Conservation (phyloP, 2,888 invertebrate species). For the Chouioia cunea region DNA sequence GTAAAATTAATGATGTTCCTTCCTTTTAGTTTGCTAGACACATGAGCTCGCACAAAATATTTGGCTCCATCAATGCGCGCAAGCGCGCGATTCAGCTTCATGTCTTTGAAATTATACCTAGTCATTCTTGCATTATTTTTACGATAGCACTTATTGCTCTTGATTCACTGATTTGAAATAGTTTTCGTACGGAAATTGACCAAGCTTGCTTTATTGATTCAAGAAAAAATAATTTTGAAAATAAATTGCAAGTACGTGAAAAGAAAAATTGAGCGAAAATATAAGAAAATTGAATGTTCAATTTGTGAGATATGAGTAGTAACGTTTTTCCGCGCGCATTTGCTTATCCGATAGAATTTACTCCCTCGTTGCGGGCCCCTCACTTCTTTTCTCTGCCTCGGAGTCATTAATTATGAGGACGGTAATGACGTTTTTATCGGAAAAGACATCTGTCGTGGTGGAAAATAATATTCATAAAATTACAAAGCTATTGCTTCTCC, state of each 20-base stretch:
- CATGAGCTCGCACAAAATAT: slow-evolving; percentile 51
- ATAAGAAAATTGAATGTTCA: slow-evolving; percentile 14
- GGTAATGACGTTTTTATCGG: slow-evolving; percentile 64
- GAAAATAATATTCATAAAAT: slow-evolving; percentile 69
- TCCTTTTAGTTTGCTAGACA: slow-evolving; percentile 43
- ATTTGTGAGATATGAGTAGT: slow-evolving; percentile 23
- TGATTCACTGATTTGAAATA: slow-evolving; percentile 13
- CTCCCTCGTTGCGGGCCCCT: slow-evolving; percentile 32
- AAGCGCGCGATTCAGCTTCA: slow-evolving; percentile 63
- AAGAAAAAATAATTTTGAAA: slow-evolving; percentile 14
- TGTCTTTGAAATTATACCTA: slow-evolving; percentile 66
- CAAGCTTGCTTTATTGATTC: background rate
- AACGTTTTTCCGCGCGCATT: slow-evolving; percentile 36
- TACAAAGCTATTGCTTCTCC: slow-evolving; percentile 50
- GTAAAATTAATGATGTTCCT: slow-evolving; percentile 67
- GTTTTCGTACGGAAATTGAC: background rate
- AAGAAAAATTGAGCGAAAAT: slow-evolving; percentile 22
- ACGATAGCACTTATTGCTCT: slow-evolving; percentile 57
- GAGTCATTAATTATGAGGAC: slow-evolving; percentile 66
- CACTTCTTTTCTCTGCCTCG: slow-evolving; percentile 45
- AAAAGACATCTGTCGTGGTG: slow-evolving; percentile 65
- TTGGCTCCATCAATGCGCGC: slow-evolving; percentile 63
- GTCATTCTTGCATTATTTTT: slow-evolving; percentile 68
- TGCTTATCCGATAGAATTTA: slow-evolving; percentile 50
- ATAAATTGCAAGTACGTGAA: slow-evolving; percentile 6